These are phyloP conservation scores for Heliothis virescens DNA, from an alignment of 1,140 invertebrate species.

Conservation along the genomic window DNA sequence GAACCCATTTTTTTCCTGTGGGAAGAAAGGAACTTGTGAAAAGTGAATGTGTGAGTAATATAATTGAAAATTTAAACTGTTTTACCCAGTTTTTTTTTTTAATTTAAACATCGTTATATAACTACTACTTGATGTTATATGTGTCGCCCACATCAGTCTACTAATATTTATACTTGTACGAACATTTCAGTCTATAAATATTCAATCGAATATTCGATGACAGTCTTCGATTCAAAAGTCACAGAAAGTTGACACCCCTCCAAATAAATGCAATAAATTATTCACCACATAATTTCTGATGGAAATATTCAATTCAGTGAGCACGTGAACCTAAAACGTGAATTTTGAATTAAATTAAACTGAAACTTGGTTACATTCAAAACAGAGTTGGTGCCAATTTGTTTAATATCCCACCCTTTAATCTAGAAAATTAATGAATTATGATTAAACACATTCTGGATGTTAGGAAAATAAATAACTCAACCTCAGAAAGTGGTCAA, in stretches of 20 bases:
- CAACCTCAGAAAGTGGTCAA: not conserved
- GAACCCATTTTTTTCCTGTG: too few species aligned
- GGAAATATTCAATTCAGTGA: constrained; percentile 22
- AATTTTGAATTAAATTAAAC: constrained; percentile 18
- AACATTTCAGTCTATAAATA: constrained; percentile 24
- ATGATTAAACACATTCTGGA: constrained; percentile 7
- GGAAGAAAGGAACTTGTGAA: too few species aligned
- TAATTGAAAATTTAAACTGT: too few species aligned
- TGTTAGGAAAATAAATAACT: constrained; percentile 19
- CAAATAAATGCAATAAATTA: constrained; percentile 34
- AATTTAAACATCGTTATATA: too few species aligned
- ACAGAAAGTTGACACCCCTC: constrained; percentile 30
- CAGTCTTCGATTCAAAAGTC: constrained; percentile 18
- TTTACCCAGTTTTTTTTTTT: too few species aligned
- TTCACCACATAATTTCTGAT: constrained; percentile 28
- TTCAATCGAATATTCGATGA: constrained; percentile 34
- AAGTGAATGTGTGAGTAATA: too few species aligned
- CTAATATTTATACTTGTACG: not conserved
- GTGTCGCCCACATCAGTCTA: not conserved
- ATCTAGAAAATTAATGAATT: constrained; percentile 33
- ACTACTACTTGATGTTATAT: not conserved
- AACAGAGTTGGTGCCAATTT: constrained; percentile 30
- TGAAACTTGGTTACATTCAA: constrained; percentile 27
- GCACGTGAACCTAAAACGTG: constrained; percentile 35
- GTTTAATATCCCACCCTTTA: constrained; percentile 5